Conservation (phyloP, 2,797 vertebrate genomes). For the Peromyscus aztecus region DNA sequence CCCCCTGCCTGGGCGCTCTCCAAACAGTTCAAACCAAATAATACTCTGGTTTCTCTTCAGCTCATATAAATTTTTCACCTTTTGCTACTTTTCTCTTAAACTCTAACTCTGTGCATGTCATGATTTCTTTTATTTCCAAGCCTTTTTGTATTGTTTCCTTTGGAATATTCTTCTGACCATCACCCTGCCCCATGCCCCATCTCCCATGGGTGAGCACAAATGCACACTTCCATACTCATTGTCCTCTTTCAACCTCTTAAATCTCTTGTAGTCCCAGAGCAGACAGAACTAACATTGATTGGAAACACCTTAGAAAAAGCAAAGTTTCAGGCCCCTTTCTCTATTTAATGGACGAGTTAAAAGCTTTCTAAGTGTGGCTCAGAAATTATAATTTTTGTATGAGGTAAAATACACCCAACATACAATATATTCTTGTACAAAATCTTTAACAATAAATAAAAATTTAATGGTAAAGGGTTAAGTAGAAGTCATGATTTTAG, state of each 20-base stretch:
- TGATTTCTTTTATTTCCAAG: background rate
- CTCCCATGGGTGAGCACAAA: background rate
- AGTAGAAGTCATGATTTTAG: background rate
- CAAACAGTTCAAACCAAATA: too few relatives aligned
- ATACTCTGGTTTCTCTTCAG: too few relatives aligned
- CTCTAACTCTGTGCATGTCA: background rate
- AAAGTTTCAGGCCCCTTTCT: background rate
- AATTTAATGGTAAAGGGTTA: background rate
- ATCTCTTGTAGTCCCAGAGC: background rate
- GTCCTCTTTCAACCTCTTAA: background rate
- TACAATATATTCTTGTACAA: background rate
- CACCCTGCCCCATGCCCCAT: background rate
- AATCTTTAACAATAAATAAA: background rate
- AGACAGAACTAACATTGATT: background rate
- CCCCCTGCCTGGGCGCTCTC: too few relatives aligned
- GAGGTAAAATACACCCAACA: background rate
- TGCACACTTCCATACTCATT: background rate
- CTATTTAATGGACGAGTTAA: background rate
- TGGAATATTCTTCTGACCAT: background rate
- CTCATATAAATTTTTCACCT: too few relatives aligned
- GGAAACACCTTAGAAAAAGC: conserved; percentile 31
- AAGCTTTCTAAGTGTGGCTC: background rate
- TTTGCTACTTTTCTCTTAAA: background rate
- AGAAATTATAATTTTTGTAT: background rate
- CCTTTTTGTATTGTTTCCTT: background rate